Evolutionary conservation across 2,113 vertebrate genomes (phyloP), one percentile per base, ranked within the genome.

Genomic region (Nicator chloris): DNA sequence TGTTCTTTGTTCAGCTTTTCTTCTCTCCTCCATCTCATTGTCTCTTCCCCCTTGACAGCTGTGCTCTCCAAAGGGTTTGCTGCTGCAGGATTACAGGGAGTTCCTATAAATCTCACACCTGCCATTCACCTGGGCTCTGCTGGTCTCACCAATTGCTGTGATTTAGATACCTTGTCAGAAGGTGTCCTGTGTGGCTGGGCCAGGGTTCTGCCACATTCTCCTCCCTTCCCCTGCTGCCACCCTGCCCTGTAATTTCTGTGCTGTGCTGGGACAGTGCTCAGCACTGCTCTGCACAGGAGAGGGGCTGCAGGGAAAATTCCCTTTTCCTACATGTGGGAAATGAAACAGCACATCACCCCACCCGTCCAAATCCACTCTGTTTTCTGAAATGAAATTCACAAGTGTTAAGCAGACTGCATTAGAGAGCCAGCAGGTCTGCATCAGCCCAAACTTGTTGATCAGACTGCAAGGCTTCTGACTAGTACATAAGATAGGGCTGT

Each of bases 161-260:
- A 75, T 91, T 92, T 21, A 57, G 51, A 4, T 22, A 23, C 6
- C 33, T 54, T 78, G 33, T 54, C 72, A 63, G 56, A 45, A 79
- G 51, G 12, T 47, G 33, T 72, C 66, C 54, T 71, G 24, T 0
- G 1, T 45, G 35, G 35, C 60, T 75, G 61, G 73, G 42, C 40
- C 57, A 75, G 27, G 8, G 3, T 16, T 61, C 45, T 88, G 65
- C 22, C 31, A 11, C 19, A 3, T 6, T 24, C 12, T n/a, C 3
- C 35, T 84, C 10, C 28, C n/a, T 33, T 59, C 13, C 42, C 16
- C 20, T 21, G 7, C 3, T 30, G 33, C 68, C 3, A 0, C 11
- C 13, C 17, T 26, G 33, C 68, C 10, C 54, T 68, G 31, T 12
- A 9, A 33, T 82, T 39, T 28, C 37, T 13, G 0, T 0, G 1